Percentiles rank a stretch among this genome's conserved stretches.
These are phyloP conservation scores for Lepidocolaptes lacrymiger DNA, from an alignment of 2,797 vertebrate genomes.

Conservation along the genomic window DNA sequence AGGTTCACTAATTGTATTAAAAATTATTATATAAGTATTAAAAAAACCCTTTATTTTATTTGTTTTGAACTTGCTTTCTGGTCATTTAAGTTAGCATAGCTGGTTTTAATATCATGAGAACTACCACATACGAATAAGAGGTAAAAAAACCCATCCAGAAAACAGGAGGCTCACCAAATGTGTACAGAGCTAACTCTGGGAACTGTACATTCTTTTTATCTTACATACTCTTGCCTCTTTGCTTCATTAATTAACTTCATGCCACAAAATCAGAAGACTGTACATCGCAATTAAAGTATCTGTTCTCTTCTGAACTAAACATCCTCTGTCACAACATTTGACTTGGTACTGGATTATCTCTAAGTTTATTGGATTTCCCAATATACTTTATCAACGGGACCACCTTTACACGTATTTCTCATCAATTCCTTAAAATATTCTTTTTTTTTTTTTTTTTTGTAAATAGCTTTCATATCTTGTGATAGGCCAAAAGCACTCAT, in stretches of 20 bases:
- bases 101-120: neutral
- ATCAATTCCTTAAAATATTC: neutral
- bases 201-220: neutral
- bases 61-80: neutral
- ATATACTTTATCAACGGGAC: neutral
- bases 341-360: neutral
- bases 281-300: no score
- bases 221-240: neutral
- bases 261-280: neutral
- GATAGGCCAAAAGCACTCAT: neutral
- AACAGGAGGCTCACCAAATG: neutral
- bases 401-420: neutral
- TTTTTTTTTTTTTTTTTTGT: no score
- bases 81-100: neutral
- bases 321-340: neutral
- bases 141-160: neutral
- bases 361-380: neutral
- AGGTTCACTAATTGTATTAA: neutral
- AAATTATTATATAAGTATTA: no score
- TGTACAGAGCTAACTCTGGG: neutral
- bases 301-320: neutral
- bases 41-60: neutral
- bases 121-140: neutral
- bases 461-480: neutral
- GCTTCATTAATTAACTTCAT: neutral